These are phyloP conservation scores for Myotis vivesi DNA, from an alignment of 2,797 vertebrate genomes.

Conservation along the genomic window DNA sequence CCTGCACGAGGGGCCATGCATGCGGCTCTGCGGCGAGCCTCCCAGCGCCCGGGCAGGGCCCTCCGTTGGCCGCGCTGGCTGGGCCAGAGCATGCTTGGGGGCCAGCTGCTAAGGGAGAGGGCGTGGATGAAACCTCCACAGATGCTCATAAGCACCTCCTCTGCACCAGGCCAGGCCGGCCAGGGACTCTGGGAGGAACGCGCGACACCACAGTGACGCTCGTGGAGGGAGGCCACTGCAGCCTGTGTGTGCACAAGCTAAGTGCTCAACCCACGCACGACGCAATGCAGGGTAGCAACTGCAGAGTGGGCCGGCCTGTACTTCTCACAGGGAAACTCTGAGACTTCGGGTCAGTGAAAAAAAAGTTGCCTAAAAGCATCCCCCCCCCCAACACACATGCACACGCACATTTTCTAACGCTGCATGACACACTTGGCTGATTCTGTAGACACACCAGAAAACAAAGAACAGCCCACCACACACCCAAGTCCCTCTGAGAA, in stretches of 20 bases:
- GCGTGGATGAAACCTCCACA: background rate
- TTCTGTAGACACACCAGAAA: background rate
- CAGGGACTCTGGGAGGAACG: background rate
- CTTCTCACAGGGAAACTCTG: background rate
- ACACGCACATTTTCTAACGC: background rate
- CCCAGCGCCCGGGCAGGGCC: background rate
- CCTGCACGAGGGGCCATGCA: background rate
- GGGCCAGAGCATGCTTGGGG: background rate
- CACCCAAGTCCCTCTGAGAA: background rate
- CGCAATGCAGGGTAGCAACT: background rate
- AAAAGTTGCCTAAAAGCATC: background rate
- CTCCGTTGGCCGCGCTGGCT: background rate
- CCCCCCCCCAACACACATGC: rapidly evolving
- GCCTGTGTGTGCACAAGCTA: background rate
- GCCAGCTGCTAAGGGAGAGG: background rate
- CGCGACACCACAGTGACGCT: rapidly evolving
- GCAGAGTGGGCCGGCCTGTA: background rate
- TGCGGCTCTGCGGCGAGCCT: background rate
- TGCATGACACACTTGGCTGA: background rate
- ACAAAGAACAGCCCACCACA: background rate
- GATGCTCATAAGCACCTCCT: background rate
- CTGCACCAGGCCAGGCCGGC: background rate
- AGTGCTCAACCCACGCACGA: rapidly evolving
- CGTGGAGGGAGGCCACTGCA: rapidly evolving
- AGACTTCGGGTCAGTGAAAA: background rate